These are phyloP conservation scores for Lagocephalus sceleratus DNA, from an alignment of 2,797 vertebrate species.

Conservation along the genomic window DNA sequence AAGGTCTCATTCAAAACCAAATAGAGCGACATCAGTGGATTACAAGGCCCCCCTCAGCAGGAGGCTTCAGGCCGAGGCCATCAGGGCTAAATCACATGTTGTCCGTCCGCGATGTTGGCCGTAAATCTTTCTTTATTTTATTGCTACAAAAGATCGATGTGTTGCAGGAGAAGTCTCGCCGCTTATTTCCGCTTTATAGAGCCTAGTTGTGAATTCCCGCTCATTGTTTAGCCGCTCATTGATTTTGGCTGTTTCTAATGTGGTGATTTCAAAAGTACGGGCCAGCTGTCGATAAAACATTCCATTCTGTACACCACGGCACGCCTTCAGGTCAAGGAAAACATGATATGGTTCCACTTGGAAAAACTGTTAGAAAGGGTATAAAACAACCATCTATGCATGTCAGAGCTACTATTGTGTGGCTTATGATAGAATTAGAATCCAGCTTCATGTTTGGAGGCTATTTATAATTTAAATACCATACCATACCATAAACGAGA, in stretches of 20 bases:
- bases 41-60: conserved; percentile 77
- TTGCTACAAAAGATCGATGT: background rate
- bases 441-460: no score
- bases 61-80: conserved; percentile 47
- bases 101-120: background rate
- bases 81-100: background rate
- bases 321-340: no score
- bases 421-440: no score
- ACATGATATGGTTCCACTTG: no score
- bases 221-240: background rate
- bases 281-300: no score
- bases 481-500: background rate
- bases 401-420: no score
- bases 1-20: conserved; percentile 80
- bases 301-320: no score
- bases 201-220: background rate
- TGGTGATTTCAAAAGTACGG: no score
- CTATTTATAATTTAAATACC: background rate
- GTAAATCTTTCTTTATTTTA: background rate
- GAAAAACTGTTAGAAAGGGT: no score
- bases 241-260: no score
- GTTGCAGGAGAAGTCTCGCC: background rate
- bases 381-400: no score
- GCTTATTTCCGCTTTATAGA: no score
- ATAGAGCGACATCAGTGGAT: conserved; percentile 78